Evolutionary conservation across 2,113 vertebrate species (phyloP).

Genomic region (Bubalus kerabau): DNA sequence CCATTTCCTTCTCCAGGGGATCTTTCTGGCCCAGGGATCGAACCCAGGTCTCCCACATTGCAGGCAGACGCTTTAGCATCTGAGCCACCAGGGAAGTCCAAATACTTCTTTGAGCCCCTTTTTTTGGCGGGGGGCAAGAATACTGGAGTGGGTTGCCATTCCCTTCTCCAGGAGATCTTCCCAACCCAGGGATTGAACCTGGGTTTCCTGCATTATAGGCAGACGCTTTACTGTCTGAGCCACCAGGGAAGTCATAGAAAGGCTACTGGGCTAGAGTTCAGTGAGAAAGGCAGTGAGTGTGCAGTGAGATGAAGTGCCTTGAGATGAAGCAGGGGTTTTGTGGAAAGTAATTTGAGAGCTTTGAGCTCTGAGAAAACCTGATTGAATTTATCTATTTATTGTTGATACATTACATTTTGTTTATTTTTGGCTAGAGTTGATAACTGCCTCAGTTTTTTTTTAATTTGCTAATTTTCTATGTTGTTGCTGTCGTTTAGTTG

Average conservation of each 20-base stretch:
- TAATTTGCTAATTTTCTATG: background rate
- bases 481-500: background rate
- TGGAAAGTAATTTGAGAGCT: background rate
- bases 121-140: too few relatives aligned
- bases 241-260: background rate
- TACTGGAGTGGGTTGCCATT: too few relatives aligned
- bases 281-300: background rate
- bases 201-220: too few relatives aligned
- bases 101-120: too few relatives aligned
- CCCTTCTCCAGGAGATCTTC: too few relatives aligned
- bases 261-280: background rate
- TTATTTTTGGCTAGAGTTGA: background rate
- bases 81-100: too few relatives aligned
- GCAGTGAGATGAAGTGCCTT: background rate
- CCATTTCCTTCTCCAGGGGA: too few relatives aligned
- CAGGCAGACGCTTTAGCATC: too few relatives aligned
- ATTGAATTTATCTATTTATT: background rate
- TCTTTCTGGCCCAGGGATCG: too few relatives aligned
- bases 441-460: background rate
- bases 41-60: too few relatives aligned
- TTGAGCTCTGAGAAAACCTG: background rate
- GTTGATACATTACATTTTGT: background rate
- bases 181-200: too few relatives aligned
- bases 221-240: too few relatives aligned
- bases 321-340: background rate